These are phyloP conservation scores for Oscarella lobularis DNA, from an alignment of 37 sponge, comb jelly and placozoan genomes.

Conservation along the genomic window DNA sequence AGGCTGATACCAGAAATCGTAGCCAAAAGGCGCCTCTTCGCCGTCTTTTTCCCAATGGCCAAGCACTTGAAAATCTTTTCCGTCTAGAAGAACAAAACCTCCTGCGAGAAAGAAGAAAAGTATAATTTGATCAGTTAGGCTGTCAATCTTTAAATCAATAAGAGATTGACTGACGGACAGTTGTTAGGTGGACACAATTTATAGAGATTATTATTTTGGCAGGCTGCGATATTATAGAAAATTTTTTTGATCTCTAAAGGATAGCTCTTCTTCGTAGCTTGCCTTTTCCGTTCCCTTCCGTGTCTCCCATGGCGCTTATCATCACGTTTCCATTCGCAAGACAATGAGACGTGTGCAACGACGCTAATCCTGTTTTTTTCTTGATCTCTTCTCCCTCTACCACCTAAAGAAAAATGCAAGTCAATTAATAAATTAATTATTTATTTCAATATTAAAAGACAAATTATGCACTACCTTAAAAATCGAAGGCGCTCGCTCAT, in stretches of 20 bases:
- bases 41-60: conserved; percentile 11
- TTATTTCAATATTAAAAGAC: too few relatives aligned
- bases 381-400: conserved; percentile 53
- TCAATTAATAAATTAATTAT: too few relatives aligned
- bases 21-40: neutral
- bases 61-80: neutral
- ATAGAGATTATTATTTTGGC: neutral
- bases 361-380: conserved; percentile 27
- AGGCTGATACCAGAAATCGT: conserved; percentile 12
- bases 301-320: conserved; percentile 75
- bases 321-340: conserved; percentile 63
- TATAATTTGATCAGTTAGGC: too few relatives aligned
- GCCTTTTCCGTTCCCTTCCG: conserved; percentile 61
- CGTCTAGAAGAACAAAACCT: conserved; percentile 2
- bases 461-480: conserved; percentile 31
- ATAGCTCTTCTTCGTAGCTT: too few relatives aligned
- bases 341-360: conserved; percentile 78
- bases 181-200: too few relatives aligned
- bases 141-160: neutral
- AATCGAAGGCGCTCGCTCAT: conserved; percentile 53
- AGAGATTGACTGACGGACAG: too few relatives aligned
- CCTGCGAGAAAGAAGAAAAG: neutral
- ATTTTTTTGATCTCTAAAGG: too few relatives aligned
- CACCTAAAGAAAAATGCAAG: conserved; percentile 28
- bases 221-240: too few relatives aligned